Evolutionary conservation across 2,113 vertebrate species (phyloP).

Genomic region (Elephantulus edwardii): DNA sequence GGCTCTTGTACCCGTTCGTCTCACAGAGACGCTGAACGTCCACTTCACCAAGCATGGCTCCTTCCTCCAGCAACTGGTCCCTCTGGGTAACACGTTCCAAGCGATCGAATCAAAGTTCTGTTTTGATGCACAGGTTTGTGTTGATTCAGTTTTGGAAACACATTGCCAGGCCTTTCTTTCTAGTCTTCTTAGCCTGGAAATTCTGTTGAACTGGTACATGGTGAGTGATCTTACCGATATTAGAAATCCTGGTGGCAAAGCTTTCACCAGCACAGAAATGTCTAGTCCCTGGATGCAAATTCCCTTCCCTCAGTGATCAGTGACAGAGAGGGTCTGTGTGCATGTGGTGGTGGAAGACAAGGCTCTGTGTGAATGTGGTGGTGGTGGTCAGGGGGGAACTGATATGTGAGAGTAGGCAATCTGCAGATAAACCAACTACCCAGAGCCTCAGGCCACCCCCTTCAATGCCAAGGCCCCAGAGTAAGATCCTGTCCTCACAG

Average conservation of each 20-base stretch:
- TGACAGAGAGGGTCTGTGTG: fast-evolving
- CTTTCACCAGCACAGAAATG: neutral
- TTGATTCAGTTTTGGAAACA: neutral
- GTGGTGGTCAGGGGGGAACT: fast-evolving
- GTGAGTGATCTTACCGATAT: neutral
- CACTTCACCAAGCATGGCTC: neutral
- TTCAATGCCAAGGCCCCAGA: neutral
- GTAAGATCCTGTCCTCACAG: neutral
- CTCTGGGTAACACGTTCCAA: neutral
- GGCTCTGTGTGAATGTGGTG: fast-evolving
- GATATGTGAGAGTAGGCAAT: neutral
- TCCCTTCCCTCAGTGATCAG: fast-evolving
- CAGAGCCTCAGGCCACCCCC: neutral
- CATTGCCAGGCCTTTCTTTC: neutral
- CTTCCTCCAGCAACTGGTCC: neutral
- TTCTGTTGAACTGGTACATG: neutral
- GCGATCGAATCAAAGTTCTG: neutral
- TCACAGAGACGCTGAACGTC: neutral
- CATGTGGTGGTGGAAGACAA: fast-evolving
- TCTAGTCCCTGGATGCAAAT: neutral
- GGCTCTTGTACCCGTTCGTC: neutral
- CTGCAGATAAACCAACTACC: neutral
- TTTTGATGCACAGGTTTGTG: neutral
- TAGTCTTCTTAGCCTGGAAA: neutral
- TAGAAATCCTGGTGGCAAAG: neutral